Evolutionary conservation across 2,113 vertebrate genomes (phyloP).

Genomic region (Eubucco bourcierii): DNA sequence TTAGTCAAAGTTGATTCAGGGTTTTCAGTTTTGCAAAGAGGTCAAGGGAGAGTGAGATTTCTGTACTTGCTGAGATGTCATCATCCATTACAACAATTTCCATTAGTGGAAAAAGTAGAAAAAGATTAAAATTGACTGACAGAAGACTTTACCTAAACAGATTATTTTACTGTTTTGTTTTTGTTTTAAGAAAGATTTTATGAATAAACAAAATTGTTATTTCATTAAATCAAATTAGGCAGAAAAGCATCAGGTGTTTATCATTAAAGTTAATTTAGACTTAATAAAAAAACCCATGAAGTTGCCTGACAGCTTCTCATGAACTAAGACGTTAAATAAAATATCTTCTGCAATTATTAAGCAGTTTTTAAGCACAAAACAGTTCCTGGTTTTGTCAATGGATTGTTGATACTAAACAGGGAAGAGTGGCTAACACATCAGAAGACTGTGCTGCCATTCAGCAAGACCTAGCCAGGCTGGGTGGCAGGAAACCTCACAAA

Average conservation of each 20-base stretch:
- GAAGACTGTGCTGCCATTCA: no score
- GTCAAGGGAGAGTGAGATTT: neutral
- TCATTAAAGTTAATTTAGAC: neutral
- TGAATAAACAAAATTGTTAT: neutral
- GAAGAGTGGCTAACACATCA: no score
- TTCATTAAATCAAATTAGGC: neutral
- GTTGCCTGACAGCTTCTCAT: neutral
- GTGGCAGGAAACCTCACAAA: no score
- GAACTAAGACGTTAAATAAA: neutral
- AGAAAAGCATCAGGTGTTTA: neutral
- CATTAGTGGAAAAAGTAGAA: neutral
- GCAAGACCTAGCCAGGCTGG: no score
- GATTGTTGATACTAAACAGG: neutral
- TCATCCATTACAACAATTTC: neutral
- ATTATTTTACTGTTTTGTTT: neutral
- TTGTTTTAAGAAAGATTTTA: neutral
- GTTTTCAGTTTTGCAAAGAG: neutral
- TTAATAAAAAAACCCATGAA: neutral
- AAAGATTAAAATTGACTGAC: neutral
- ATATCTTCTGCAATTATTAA: neutral
- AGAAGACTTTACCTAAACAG: neutral
- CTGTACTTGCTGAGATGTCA: neutral
- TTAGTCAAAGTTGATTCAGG: constrained; percentile 28
- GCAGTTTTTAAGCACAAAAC: neutral
- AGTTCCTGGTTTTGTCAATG: neutral